These are phyloP conservation scores for Crotalus helleri DNA, from an alignment of 2,113 vertebrate genomes.

Conservation along the genomic window DNA sequence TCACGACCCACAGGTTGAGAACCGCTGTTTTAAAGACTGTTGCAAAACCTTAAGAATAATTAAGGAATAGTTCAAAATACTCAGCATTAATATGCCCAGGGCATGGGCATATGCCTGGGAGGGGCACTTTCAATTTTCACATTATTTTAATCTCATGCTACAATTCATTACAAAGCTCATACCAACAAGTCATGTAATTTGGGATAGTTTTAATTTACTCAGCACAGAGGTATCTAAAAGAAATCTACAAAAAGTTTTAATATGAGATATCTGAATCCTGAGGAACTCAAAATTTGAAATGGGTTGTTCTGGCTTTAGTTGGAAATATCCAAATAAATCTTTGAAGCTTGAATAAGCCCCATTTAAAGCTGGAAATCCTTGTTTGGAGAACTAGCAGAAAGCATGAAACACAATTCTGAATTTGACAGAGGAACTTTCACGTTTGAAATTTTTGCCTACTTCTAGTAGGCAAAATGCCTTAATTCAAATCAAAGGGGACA, in stretches of 20 bases:
- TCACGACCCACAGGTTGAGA: too few relatives aligned
- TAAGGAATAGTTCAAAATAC: constrained; percentile 39
- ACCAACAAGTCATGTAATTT: background rate
- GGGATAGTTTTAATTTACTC: background rate
- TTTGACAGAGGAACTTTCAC: background rate
- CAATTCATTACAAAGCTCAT: background rate
- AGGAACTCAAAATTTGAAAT: background rate
- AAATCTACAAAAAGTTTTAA: background rate
- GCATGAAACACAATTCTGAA: background rate
- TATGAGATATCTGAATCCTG: background rate
- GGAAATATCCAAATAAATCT: background rate
- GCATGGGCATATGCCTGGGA: constrained; percentile 25
- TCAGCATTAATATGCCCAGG: constrained; percentile 40
- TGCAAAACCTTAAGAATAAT: constrained; percentile 49
- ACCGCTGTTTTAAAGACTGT: constrained; percentile 46
- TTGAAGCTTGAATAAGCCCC: background rate
- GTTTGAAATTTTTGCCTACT: background rate
- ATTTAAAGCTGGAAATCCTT: background rate
- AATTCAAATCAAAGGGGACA: background rate
- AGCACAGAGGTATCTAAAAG: background rate
- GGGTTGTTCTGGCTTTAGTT: background rate
- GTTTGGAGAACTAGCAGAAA: background rate
- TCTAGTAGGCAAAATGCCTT: background rate
- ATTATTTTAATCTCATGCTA: constrained; percentile 10
- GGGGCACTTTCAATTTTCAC: constrained; percentile 35